These are phyloP conservation scores for Sinotaia quadrata DNA, from an alignment of 2,888 invertebrate species.

Conservation along the genomic window DNA sequence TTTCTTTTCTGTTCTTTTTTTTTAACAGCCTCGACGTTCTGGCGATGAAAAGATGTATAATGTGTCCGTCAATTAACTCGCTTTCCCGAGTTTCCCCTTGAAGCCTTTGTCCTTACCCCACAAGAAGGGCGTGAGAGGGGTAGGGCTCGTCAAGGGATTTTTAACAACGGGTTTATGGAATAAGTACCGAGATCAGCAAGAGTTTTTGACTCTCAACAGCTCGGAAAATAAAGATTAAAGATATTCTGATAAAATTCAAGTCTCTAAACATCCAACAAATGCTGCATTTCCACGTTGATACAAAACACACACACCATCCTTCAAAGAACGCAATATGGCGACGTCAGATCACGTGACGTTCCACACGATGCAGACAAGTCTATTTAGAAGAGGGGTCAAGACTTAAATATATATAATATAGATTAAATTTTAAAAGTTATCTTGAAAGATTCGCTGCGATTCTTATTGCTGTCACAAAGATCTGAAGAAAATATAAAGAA, in stretches of 20 bases:
- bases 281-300: constrained; percentile 33
- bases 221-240: constrained; percentile 29
- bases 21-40: constrained; percentile 31
- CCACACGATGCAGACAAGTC: constrained; percentile 11
- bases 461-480: too few relatives aligned
- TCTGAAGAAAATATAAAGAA: too few relatives aligned
- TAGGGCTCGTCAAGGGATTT: constrained; percentile 30
- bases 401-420: neutral
- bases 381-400: constrained; percentile 5
- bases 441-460: too few relatives aligned
- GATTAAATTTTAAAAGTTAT: neutral
- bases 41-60: constrained; percentile 29
- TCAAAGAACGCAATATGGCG: constrained; percentile 41
- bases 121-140: constrained; percentile 27
- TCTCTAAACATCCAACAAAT: constrained; percentile 26
- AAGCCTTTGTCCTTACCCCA: constrained; percentile 31
- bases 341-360: constrained; percentile 37
- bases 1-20: too few relatives aligned
- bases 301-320: constrained; percentile 36
- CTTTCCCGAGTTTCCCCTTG: constrained; percentile 31
- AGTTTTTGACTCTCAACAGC: constrained; percentile 31
- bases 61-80: constrained; percentile 30
- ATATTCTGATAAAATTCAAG: constrained; percentile 28
- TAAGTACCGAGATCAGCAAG: constrained; percentile 29
- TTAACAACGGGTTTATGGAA: constrained; percentile 21